phyloP scores from a whole-genome alignment of 2,888 invertebrate species.

The Stenurella melanura region DNA sequence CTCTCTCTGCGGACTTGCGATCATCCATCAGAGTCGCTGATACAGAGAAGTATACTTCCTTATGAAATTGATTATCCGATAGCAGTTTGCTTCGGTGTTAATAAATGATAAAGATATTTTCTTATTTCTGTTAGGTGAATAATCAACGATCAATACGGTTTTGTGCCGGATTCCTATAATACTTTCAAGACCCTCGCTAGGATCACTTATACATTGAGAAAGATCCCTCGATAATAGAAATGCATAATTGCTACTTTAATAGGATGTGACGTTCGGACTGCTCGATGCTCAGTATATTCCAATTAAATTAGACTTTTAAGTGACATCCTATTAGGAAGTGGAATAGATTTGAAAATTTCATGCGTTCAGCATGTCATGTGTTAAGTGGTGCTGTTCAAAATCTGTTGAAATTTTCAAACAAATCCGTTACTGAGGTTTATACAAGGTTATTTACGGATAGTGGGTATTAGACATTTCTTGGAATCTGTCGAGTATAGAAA shows the following conservation, averaged over 20 bases:
- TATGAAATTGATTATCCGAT: constrained; percentile 33
- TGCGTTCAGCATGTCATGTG: too few relatives aligned
- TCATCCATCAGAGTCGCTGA: constrained; percentile 35
- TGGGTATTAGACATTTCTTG: too few relatives aligned
- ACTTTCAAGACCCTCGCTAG: not conserved
- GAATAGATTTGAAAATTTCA: too few relatives aligned
- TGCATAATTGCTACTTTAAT: not conserved
- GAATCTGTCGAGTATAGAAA: too few relatives aligned
- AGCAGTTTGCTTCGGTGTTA: constrained; percentile 28
- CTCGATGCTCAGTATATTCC: not conserved
- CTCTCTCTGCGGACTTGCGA: not conserved
- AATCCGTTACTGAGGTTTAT: too few relatives aligned
- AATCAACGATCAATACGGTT: constrained; percentile 12
- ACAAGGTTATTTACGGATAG: too few relatives aligned
- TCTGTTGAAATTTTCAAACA: too few relatives aligned
- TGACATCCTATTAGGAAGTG: too few relatives aligned
- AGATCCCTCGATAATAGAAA: not conserved
- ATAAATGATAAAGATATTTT: constrained; percentile 32
- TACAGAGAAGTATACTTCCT: not conserved
- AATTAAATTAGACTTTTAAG: too few relatives aligned
- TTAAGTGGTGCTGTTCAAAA: too few relatives aligned
- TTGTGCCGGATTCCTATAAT: not conserved
- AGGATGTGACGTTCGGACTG: not conserved
- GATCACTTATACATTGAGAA: not conserved
- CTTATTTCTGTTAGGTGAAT: not conserved